These are phyloP conservation scores for Poecile atricapillus DNA, from an alignment of 2,113 vertebrate genomes.

Conservation along the genomic window DNA sequence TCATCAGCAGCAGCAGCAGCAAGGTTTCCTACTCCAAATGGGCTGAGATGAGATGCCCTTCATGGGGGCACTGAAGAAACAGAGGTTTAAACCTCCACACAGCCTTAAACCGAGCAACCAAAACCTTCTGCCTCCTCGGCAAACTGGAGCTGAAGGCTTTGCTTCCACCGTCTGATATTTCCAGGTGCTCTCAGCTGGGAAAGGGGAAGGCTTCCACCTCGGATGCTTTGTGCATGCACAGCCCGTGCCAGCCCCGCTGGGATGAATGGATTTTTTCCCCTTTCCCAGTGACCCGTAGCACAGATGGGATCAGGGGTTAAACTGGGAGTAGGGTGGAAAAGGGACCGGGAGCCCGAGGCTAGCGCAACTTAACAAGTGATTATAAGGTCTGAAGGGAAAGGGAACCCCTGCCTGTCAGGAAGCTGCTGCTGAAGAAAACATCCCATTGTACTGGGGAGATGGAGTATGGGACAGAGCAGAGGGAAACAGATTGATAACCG, in stretches of 20 bases:
- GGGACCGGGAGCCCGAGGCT: background rate
- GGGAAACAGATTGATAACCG: slow-evolving; percentile 57
- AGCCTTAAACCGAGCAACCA: too few species aligned
- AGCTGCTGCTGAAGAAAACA: slow-evolving; percentile 47
- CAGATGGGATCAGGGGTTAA: slow-evolving; percentile 61
- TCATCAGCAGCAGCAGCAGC: background rate
- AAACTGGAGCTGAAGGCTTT: background rate
- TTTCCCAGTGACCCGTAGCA: background rate
- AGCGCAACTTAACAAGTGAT: slow-evolving; percentile 38
- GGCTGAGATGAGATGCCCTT: background rate
- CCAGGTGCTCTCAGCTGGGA: background rate
- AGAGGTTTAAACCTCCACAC: background rate
- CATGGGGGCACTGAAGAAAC: background rate
- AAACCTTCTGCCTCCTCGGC: background rate
- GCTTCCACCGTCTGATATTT: background rate
- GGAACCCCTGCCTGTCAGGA: slow-evolving; percentile 27
- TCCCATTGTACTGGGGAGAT: slow-evolving; percentile 41
- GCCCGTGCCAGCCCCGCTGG: background rate
- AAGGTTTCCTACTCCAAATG: background rate
- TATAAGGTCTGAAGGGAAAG: slow-evolving; percentile 58
- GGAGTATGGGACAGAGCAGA: slow-evolving; percentile 13
- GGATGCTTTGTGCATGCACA: background rate
- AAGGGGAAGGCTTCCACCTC: background rate
- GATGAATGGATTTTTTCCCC: background rate
- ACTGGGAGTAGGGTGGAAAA: slow-evolving; percentile 42